phyloP scores from a whole-genome alignment of 2,888 invertebrate species.

The Aphidoletes aphidimyza region DNA sequence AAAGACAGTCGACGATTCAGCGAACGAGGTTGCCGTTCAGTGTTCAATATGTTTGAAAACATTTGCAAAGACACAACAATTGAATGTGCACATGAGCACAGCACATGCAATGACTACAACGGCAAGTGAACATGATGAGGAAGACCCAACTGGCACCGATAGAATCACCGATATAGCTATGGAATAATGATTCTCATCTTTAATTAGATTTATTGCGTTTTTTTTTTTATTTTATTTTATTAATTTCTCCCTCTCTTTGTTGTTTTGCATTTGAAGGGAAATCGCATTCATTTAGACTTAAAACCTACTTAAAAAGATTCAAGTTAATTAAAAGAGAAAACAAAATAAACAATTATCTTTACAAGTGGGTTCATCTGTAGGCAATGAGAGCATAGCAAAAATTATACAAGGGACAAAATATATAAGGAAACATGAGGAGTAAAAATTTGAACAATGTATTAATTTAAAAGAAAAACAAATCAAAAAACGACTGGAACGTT shows the following conservation, averaged over 20 bases:
- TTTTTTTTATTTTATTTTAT: conserved; percentile 12
- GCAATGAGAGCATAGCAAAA: conserved; percentile 40
- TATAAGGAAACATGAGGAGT: not conserved
- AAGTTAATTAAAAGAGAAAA: not conserved
- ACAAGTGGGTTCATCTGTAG: conserved; percentile 1
- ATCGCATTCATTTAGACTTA: conserved; percentile 15
- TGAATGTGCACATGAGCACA: conserved; percentile 41
- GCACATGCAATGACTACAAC: conserved; percentile 2
- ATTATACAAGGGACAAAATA: conserved; percentile 17
- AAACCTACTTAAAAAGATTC: conserved; percentile 24
- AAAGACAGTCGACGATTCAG: not conserved
- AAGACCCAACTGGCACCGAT: not conserved
- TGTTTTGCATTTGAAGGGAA: not conserved
- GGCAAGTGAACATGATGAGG: not conserved
- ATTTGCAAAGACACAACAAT: conserved; percentile 29
- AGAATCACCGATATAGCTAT: conserved; percentile 29
- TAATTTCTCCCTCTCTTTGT: not conserved
- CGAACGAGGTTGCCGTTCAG: not conserved
- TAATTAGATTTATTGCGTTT: conserved; percentile 39
- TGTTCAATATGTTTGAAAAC: conserved; percentile 46
- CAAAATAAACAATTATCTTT: not conserved
- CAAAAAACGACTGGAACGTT: conserved; percentile 13
- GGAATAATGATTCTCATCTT: conserved; percentile 50
- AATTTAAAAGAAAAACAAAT: not conserved
- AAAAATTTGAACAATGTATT: not conserved